These are phyloP conservation scores for Myotis daubentonii DNA, from an alignment of 2,797 vertebrate species.

Conservation along the genomic window DNA sequence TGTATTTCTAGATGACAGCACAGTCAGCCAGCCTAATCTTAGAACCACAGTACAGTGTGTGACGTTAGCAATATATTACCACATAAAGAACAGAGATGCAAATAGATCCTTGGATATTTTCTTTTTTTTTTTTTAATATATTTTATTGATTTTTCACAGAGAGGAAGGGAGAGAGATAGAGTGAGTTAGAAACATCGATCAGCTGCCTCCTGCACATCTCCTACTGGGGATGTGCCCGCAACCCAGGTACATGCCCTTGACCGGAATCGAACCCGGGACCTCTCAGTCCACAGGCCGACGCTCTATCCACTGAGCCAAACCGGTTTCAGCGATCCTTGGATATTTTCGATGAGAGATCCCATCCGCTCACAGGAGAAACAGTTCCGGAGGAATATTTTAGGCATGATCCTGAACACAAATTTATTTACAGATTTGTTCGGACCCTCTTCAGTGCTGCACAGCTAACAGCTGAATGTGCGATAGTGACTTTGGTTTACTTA, in stretches of 20 bases:
- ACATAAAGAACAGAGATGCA: constrained; percentile 89
- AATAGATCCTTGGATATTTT: constrained; percentile 98
- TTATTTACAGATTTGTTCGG: constrained; percentile 97
- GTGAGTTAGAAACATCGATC: too few relatives aligned
- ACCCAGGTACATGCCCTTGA: too few relatives aligned
- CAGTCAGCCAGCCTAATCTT: constrained; percentile 98
- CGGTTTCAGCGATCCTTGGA: too few relatives aligned
- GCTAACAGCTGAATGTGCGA: constrained; percentile 97
- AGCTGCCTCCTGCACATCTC: too few relatives aligned
- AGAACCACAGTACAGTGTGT: constrained; percentile 98
- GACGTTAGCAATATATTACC: too few relatives aligned
- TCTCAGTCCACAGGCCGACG: too few relatives aligned
- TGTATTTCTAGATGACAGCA: constrained; percentile 98
- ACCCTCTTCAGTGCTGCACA: constrained; percentile 96
- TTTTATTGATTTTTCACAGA: too few relatives aligned
- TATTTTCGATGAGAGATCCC: constrained; percentile 97
- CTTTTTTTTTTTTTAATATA: constrained; percentile 60
- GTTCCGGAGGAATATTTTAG: constrained; percentile 95
- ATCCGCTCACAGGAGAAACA: constrained; percentile 95
- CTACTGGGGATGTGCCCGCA: too few relatives aligned
- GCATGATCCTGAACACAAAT: constrained; percentile 96
- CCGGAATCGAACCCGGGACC: too few relatives aligned
- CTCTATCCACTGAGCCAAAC: too few relatives aligned
- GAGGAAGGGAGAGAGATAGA: too few relatives aligned
- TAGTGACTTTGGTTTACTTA: constrained; percentile 97